Conservation (phyloP, 2,888 invertebrate species). For the Pheosia gnoma region DNA sequence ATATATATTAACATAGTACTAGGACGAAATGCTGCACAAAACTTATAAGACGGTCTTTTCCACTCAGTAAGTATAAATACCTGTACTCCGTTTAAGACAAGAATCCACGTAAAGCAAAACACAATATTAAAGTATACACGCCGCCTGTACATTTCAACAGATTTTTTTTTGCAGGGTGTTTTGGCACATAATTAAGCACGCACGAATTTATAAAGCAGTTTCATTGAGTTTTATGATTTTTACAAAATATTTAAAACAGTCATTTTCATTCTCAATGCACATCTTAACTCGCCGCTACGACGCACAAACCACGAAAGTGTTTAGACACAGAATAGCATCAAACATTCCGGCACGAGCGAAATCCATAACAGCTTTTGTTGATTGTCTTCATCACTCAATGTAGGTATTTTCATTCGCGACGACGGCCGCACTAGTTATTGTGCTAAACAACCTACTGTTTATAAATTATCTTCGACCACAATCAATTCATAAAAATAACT, state of each 20-base stretch:
- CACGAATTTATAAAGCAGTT: slow-evolving; percentile 14
- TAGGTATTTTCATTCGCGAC: slow-evolving; percentile 60
- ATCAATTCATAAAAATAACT: slow-evolving; percentile 66
- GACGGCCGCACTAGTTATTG: slow-evolving; percentile 57
- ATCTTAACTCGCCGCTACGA: slow-evolving; percentile 17
- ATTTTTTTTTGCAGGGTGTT: slow-evolving; percentile 35
- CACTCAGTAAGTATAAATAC: slow-evolving; percentile 29
- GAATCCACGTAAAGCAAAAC: slow-evolving; percentile 33
- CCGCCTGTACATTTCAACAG: slow-evolving; percentile 52
- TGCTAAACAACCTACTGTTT: slow-evolving; percentile 71
- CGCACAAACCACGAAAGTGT: slow-evolving; percentile 30
- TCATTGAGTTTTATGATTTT: slow-evolving; percentile 13
- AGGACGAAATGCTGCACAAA: no score
- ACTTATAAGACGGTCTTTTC: no score
- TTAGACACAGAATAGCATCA: slow-evolving; percentile 44
- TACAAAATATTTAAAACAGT: slow-evolving; percentile 8
- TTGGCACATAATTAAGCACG: slow-evolving; percentile 45
- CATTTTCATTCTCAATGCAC: slow-evolving; percentile 12
- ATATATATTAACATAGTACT: no score
- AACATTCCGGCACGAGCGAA: slow-evolving; percentile 60
- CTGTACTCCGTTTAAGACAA: slow-evolving; percentile 41
- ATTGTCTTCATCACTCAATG: slow-evolving; percentile 55
- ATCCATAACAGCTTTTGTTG: slow-evolving; percentile 73
- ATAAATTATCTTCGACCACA: slow-evolving; percentile 71
- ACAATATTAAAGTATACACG: slow-evolving; percentile 32